A percentile compares a stretch with the other conserved stretches of the same genome.
Evolutionary conservation across 2,888 invertebrate genomes (phyloP).

Genomic region (Acrocera orbiculus): DNA sequence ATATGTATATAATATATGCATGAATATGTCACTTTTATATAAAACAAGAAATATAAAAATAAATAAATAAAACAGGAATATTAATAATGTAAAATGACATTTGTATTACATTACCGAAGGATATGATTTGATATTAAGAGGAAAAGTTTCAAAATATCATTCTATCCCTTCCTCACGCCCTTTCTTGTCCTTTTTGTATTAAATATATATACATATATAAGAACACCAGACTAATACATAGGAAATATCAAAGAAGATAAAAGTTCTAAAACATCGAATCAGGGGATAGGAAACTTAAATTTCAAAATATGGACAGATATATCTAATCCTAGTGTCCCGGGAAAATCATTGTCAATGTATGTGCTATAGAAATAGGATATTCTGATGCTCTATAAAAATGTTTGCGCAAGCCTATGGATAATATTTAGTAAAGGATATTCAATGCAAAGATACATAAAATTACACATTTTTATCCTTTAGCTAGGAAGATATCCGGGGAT

Average conservation of each 20-base stretch:
- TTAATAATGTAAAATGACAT: no score
- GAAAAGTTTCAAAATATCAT: constrained; percentile 10
- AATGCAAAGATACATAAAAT: not conserved
- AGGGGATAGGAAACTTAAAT: constrained; percentile 7
- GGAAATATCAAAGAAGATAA: not conserved
- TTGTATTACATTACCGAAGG: no score
- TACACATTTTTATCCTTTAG: not conserved
- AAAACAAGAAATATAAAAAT: no score
- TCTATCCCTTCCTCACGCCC: constrained; percentile 13
- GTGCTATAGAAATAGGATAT: not conserved
- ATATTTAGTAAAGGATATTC: not conserved
- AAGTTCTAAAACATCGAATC: constrained; percentile 6
- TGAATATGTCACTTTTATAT: no score
- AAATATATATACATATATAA: constrained; percentile 1
- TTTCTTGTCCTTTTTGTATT: no score
- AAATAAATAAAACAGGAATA: no score
- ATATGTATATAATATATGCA: no score
- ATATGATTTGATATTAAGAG: constrained; percentile 6
- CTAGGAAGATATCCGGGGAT: constrained; percentile 1
- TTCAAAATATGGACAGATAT: constrained; percentile 12
- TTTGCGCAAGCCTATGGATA: constrained; percentile 10
- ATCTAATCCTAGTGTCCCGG: constrained; percentile 11
- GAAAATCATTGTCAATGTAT: not conserved
- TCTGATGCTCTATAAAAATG: not conserved
- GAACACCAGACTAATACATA: not conserved